These are phyloP conservation scores for Hypercompe scribonia DNA, from an alignment of 2,888 invertebrate species.

Conservation along the genomic window DNA sequence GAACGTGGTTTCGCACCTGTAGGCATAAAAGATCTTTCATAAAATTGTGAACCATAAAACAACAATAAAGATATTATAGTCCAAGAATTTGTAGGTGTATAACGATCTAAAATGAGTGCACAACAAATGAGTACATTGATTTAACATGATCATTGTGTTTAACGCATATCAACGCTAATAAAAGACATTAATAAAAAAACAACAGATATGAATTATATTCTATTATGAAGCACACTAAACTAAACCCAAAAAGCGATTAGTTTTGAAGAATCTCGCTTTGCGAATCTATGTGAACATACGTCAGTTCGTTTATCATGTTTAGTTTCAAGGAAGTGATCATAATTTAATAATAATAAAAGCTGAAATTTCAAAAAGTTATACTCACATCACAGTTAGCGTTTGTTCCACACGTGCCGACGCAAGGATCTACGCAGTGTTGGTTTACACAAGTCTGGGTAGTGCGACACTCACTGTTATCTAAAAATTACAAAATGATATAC, in stretches of 20 bases:
- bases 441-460: constrained; percentile 90
- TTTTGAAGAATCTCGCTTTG: too few relatives aligned
- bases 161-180: too few relatives aligned
- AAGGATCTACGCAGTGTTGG: constrained; percentile 93
- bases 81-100: background rate
- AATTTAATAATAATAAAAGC: background rate
- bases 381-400: constrained; percentile 92
- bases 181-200: too few relatives aligned
- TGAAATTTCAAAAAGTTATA: constrained; percentile 11
- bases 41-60: background rate
- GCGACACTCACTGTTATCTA: constrained; percentile 92
- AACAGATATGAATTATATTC: too few relatives aligned
- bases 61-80: background rate
- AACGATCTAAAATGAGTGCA: background rate
- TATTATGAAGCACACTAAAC: too few relatives aligned
- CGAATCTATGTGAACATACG: too few relatives aligned
- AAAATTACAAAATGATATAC: background rate
- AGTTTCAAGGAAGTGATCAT: too few relatives aligned
- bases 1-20: constrained; percentile 90
- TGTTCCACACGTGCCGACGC: constrained; percentile 90
- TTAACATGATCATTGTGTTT: too few relatives aligned
- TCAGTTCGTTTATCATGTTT: too few relatives aligned
- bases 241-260: too few relatives aligned
- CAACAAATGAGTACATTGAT: background rate
- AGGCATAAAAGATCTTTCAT: background rate